Conservation (phyloP, 2,113 vertebrate genomes). For the Oreocharis arfaki region DNA sequence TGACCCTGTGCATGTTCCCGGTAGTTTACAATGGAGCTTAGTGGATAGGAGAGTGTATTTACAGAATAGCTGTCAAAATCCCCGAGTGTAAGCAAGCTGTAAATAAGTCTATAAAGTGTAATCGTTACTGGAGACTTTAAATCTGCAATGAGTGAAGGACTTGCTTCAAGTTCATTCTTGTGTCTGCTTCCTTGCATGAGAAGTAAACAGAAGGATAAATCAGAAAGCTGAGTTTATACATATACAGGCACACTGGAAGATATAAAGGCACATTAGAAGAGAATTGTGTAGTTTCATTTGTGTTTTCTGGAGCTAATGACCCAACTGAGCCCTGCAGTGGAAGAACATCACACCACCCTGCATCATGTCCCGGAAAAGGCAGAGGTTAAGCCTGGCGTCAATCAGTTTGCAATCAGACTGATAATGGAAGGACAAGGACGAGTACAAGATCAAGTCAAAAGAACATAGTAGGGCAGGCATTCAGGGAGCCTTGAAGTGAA, state of each 20-base stretch:
- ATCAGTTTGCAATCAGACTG: slow-evolving; percentile 58
- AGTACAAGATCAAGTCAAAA: slow-evolving; percentile 24
- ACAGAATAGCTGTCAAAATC: slow-evolving; percentile 46
- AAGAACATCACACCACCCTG: background rate
- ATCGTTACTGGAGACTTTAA: slow-evolving; percentile 27
- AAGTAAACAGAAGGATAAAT: slow-evolving; percentile 52
- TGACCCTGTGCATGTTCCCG: slow-evolving; percentile 8
- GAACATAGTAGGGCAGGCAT: background rate
- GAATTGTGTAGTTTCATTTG: background rate
- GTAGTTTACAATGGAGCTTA: slow-evolving; percentile 43
- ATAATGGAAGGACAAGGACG: slow-evolving; percentile 22
- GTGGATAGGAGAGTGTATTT: slow-evolving; percentile 22
- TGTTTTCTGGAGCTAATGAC: background rate
- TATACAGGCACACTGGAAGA: background rate
- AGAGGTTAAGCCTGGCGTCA: slow-evolving; percentile 53
- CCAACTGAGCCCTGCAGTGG: background rate
- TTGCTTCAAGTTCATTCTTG: slow-evolving; percentile 19
- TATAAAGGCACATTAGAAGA: background rate
- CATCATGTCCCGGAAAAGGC: background rate
- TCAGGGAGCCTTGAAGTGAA: background rate
- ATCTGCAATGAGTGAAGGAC: slow-evolving; percentile 17
- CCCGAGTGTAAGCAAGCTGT: slow-evolving; percentile 43
- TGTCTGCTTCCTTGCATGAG: slow-evolving; percentile 4
- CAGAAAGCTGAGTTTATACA: slow-evolving; percentile 8
- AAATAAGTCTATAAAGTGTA: slow-evolving; percentile 27